These are phyloP conservation scores for Lacanobia oleracea DNA, from an alignment of 2,888 invertebrate genomes.

Conservation along the genomic window DNA sequence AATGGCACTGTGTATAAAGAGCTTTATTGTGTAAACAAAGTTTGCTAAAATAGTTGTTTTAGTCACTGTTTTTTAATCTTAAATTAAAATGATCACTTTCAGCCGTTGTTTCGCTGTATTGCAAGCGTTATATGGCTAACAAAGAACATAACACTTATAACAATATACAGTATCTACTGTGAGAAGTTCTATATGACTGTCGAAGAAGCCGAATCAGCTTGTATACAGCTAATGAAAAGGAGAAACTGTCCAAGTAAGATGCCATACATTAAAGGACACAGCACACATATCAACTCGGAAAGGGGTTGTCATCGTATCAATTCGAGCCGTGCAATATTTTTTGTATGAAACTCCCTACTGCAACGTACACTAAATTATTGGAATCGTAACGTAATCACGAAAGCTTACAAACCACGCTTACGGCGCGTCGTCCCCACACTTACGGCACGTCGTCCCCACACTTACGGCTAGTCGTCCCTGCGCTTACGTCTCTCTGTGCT, in stretches of 20 bases:
- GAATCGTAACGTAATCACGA: too few species aligned
- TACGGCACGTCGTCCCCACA: too few species aligned
- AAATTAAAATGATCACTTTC: neutral
- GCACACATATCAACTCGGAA: too few species aligned
- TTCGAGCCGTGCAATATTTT: too few species aligned
- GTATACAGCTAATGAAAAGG: slow-evolving; percentile 23
- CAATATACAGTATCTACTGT: slow-evolving; percentile 14
- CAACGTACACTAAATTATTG: too few species aligned
- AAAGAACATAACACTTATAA: slow-evolving; percentile 26
- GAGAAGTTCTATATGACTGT: slow-evolving; percentile 25
- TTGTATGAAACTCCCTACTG: too few species aligned
- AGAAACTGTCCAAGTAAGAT: slow-evolving; percentile 23
- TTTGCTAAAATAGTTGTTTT: neutral
- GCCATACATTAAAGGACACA: neutral
- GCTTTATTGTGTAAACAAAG: neutral
- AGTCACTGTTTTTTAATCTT: neutral
- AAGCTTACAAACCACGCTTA: too few species aligned
- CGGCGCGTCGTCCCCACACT: too few species aligned
- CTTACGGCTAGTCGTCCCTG: too few species aligned
- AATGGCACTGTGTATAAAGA: too few species aligned
- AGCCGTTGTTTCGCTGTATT: slow-evolving; percentile 16
- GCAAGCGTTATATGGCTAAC: slow-evolving; percentile 12
- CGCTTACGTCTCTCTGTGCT: too few species aligned
- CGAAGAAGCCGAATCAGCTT: slow-evolving; percentile 32
- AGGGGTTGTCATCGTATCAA: too few species aligned